phyloP scores from a whole-genome alignment of 2,797 vertebrate genomes.

The Stomatorhinus walkeri region DNA sequence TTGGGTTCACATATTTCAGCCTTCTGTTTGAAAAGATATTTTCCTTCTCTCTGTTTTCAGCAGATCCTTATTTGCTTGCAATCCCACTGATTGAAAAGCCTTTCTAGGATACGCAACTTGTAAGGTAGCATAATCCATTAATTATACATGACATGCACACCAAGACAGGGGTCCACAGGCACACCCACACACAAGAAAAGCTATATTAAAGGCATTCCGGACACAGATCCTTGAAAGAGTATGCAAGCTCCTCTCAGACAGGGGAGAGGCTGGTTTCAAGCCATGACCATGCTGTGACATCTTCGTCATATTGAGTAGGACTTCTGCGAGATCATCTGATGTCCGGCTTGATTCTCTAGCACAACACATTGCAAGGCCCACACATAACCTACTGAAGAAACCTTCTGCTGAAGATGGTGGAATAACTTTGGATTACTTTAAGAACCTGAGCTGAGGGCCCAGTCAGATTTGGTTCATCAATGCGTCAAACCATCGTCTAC shows the following conservation, averaged over 20 bases:
- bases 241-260: not conserved
- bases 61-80: not conserved
- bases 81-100: not conserved
- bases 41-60: not conserved
- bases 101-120: not conserved
- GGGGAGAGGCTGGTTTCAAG: not conserved
- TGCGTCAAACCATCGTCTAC: not conserved
- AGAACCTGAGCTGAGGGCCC: not conserved
- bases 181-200: not conserved
- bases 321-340: not conserved
- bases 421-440: not conserved
- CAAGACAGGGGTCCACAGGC: not conserved
- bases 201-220: not conserved
- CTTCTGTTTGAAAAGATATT: not conserved
- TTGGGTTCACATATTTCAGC: not conserved
- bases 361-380: not conserved
- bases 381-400: not conserved
- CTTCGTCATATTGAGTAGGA: not conserved
- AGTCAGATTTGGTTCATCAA: not conserved
- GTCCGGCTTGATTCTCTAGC: not conserved
- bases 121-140: not conserved
- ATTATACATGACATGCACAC: not conserved
- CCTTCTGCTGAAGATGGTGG: not conserved
- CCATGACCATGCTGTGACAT: not conserved
- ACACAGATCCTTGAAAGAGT: not conserved